A percentile compares a stretch with the other conserved stretches of the same genome.
These are phyloP conservation scores for Montifringilla adamsi DNA, from an alignment of 2,113 vertebrate species.

Conservation along the genomic window DNA sequence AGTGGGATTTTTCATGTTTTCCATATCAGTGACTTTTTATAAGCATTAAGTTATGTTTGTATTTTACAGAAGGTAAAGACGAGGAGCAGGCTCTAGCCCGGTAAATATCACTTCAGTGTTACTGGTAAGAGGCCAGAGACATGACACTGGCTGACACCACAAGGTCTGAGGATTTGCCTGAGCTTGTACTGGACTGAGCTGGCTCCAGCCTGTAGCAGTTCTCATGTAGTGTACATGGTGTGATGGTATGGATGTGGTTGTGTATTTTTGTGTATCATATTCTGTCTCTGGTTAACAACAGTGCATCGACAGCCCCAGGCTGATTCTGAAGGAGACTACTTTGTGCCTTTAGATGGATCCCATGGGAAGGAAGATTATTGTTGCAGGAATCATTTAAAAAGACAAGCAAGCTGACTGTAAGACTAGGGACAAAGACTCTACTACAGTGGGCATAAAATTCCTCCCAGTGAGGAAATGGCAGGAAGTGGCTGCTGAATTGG, in stretches of 20 bases:
- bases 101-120: background rate
- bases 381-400: background rate
- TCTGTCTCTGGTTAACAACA: background rate
- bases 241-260: fast-evolving
- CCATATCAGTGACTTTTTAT: background rate
- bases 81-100: background rate
- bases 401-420: background rate
- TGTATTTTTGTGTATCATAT: background rate
- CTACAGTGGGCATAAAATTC: background rate
- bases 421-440: background rate
- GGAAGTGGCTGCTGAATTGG: background rate
- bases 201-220: background rate
- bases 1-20: background rate
- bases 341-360: background rate
- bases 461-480: background rate
- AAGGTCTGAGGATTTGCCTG: background rate
- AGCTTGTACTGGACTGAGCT: background rate
- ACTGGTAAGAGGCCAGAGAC: background rate
- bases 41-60: background rate
- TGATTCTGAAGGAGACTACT: background rate
- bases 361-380: background rate
- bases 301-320: background rate
- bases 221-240: no score
- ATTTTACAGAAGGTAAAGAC: background rate
- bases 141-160: background rate